A percentile compares a stretch with the other conserved stretches of the same genome.
Evolutionary conservation across 2,797 vertebrate genomes (phyloP).

Genomic region (Carapus acus): DNA sequence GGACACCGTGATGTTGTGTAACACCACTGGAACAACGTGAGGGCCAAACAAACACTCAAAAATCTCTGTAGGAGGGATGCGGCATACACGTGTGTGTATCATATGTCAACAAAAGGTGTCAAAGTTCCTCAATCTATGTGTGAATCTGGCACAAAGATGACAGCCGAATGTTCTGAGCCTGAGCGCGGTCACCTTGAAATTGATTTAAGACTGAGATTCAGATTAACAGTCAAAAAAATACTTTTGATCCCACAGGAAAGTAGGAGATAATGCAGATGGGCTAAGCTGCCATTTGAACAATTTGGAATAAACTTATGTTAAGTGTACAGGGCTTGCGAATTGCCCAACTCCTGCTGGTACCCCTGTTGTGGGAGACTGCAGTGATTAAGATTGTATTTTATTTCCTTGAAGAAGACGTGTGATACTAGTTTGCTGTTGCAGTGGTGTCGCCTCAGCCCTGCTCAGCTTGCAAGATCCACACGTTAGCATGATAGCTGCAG

Average conservation of each 20-base stretch:
- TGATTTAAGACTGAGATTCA: too few species aligned
- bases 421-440: slow-evolving; percentile 16
- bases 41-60: slow-evolving; percentile 54
- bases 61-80: slow-evolving; percentile 9
- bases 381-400: slow-evolving; percentile 23
- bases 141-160: slow-evolving; percentile 15
- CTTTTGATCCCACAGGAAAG: too few species aligned
- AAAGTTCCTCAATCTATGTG: neutral
- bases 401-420: slow-evolving; percentile 24
- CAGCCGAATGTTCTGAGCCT: slow-evolving; percentile 5
- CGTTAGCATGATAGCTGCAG: slow-evolving; percentile 12
- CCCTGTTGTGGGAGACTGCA: slow-evolving; percentile 18
- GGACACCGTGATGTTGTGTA: slow-evolving; percentile 50
- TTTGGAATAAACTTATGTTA: too few species aligned
- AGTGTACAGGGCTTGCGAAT: too few species aligned
- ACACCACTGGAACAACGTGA: slow-evolving; percentile 48
- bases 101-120: neutral
- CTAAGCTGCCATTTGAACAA: too few species aligned
- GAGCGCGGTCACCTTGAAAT: slow-evolving; percentile 23
- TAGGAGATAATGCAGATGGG: too few species aligned
- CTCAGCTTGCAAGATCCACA: slow-evolving; percentile 25
- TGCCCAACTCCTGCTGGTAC: neutral
- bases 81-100: slow-evolving; percentile 1
- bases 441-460: slow-evolving; percentile 3
- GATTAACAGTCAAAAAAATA: too few species aligned